phyloP scores from a whole-genome alignment of 2,113 vertebrate species.

The Nothocercus nigrocapillus region DNA sequence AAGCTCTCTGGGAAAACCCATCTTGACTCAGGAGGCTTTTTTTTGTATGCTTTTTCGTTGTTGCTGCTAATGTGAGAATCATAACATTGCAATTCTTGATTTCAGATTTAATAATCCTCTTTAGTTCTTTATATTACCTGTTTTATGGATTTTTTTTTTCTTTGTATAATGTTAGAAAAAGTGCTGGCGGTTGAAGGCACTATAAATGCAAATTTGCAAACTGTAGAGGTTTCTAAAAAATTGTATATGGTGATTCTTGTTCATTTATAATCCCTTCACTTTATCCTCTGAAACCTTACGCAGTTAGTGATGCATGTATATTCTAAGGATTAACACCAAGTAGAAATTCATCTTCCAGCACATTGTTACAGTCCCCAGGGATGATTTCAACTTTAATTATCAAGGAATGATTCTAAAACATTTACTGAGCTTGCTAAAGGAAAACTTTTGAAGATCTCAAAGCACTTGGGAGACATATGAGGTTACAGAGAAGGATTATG shows the following conservation, averaged over 20 bases:
- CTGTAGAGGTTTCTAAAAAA: neutral
- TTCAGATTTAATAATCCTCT: neutral
- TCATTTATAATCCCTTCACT: neutral
- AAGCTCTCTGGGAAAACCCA: fast-evolving
- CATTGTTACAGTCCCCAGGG: neutral
- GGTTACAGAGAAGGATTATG: neutral
- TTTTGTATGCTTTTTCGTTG: neutral
- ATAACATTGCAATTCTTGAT: neutral
- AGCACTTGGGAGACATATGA: neutral
- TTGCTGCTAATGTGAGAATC: neutral
- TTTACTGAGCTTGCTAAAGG: neutral
- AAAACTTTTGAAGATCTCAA: neutral
- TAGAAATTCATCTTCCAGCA: neutral
- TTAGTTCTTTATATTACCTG: neutral
- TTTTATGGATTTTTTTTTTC: neutral
- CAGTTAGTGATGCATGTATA: neutral
- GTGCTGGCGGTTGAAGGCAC: neutral
- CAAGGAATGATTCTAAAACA: neutral
- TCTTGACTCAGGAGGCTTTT: fast-evolving
- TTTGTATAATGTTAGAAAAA: neutral
- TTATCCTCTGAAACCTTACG: neutral
- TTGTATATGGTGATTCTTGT: neutral
- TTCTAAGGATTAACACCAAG: neutral
- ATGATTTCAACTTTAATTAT: neutral
- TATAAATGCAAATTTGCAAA: neutral